phyloP scores from a whole-genome alignment of 2,113 vertebrate genomes.

The Mormyrus lacerda region DNA sequence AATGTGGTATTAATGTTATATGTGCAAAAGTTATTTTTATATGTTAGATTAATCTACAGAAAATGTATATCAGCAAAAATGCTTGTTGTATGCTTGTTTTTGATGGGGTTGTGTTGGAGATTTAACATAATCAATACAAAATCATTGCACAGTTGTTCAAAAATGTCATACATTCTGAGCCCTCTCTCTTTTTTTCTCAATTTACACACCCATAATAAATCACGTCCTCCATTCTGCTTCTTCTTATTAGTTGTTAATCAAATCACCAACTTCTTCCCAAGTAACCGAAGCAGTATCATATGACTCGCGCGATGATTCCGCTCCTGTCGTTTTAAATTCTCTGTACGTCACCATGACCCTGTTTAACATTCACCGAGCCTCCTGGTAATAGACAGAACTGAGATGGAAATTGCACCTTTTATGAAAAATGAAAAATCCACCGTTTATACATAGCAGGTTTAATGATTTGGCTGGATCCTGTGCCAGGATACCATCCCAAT shows the following conservation, averaged over 20 bases:
- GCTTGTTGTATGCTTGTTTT: neutral
- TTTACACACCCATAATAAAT: neutral
- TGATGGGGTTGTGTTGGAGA: neutral
- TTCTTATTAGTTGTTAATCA: neutral
- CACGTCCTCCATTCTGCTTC: neutral
- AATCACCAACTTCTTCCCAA: neutral
- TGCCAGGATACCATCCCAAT: neutral
- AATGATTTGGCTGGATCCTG: neutral
- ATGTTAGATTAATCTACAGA: neutral
- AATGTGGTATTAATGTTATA: neutral
- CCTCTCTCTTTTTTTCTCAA: neutral
- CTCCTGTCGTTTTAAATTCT: neutral
- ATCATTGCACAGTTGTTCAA: neutral
- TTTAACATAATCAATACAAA: neutral
- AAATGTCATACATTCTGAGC: neutral
- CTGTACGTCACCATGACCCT: neutral
- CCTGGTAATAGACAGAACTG: neutral
- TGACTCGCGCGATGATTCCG: neutral
- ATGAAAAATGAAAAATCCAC: neutral
- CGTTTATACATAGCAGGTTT: neutral
- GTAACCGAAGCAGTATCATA: neutral
- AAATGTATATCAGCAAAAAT: neutral
- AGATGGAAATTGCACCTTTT: neutral
- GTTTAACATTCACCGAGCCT: neutral
- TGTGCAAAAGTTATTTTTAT: neutral